phyloP scores from a whole-genome alignment of 2,113 vertebrate species.

The Turdus rufiventris region DNA sequence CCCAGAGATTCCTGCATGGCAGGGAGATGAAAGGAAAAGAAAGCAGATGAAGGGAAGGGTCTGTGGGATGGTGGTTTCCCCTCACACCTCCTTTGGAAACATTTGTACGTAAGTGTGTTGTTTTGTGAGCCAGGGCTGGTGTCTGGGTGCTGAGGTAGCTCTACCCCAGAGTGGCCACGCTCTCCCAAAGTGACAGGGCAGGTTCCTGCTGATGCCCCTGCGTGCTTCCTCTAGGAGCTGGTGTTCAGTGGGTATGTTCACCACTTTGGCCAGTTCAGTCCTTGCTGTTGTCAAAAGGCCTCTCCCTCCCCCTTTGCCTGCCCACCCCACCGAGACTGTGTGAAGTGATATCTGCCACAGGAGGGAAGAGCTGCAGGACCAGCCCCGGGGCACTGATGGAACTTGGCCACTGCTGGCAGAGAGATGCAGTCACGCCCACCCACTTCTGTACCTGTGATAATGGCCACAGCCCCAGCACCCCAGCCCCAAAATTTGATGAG shows the following conservation, averaged over 20 bases:
- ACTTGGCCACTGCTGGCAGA: neutral
- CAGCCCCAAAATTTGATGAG: neutral
- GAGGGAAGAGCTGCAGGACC: neutral
- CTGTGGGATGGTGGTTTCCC: neutral
- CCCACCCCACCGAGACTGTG: neutral
- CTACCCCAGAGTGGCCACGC: neutral
- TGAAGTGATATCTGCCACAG: neutral
- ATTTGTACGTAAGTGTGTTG: fast-evolving
- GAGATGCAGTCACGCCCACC: neutral
- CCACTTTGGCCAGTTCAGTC: neutral
- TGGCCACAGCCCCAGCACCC: neutral
- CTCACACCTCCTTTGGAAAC: neutral
- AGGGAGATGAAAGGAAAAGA: neutral
- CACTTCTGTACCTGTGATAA: neutral
- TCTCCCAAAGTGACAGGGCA: neutral
- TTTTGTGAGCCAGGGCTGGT: neutral
- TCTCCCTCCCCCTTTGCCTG: neutral
- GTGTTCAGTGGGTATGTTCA: fast-evolving
- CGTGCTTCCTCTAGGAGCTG: neutral
- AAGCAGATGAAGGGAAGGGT: neutral
- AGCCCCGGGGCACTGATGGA: neutral
- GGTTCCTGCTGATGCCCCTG: neutral
- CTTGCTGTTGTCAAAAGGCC: neutral
- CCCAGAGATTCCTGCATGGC: slow-evolving; percentile 75
- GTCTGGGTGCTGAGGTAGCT: neutral